Base-by-base conservation (phyloP, 2,797 vertebrate species). In the Pseudochaenichthys georgianus region DNA sequence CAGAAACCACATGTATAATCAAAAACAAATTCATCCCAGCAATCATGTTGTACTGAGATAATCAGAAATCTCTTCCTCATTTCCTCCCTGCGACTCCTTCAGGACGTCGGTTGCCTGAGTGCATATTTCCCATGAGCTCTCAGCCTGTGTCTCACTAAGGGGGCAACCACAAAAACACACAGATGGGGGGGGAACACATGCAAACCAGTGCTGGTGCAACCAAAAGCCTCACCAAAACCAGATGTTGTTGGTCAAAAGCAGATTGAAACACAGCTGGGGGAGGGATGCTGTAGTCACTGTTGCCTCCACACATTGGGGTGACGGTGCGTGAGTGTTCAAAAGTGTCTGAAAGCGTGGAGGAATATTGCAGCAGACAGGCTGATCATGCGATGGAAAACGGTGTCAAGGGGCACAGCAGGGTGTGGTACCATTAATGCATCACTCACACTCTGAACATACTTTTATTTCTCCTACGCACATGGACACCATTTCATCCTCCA, bases 51-150 rank as follows among this genome's bases (percentile, higher is more conserved):
- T 66, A 79, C 78, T 60, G 70, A 64, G 81, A 89, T 88, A 87
- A 91, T 90, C 89, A 86, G 75, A 87, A 88, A 83, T 83, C 78
- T 86, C 86, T 75, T 66, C 60, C 84, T 94, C 85, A 91, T 93
- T 92, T 93, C 90, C 91, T 88, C 73, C 66, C 79, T 3, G 17
- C 81, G 84, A 73, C 83, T 88, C 71, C 82, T 86, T 78, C 78
- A 83, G 81, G 81, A 87, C 57, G 61, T 51, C 7, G 43, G 81
- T 73, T 88, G 86, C 64, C 82, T 81, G 82, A 91, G 86, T 91
- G 84, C 86, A 92, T 90, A 92, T 93, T 93, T 93, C 93, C 92
- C 93, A 90, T 76, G 91, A 91, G 89, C 80, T 66, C 67, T 83
- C 72, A 68, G 70, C 41, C 73, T 69, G 71, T 65, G 73, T 88